Evolutionary conservation across 1,140 invertebrate species (phyloP).

Genomic region (Drosophila azteca): DNA sequence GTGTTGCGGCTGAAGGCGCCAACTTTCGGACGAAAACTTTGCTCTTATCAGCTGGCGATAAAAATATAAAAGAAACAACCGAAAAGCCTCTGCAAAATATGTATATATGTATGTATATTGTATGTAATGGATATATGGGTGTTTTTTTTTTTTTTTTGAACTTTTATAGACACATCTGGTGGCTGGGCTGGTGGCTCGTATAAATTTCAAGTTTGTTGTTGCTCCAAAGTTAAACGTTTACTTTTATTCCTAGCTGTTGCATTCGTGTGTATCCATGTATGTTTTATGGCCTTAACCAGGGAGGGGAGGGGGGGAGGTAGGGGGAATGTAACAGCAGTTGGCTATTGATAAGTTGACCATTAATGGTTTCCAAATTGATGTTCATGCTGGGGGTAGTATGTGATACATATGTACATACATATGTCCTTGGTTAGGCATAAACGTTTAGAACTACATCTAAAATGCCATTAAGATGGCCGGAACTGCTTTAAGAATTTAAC

Average conservation of each 20-base stretch:
- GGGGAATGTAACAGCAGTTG: conserved; percentile 1
- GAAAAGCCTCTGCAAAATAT: conserved; percentile 30
- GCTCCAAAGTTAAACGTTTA: conserved; percentile 46
- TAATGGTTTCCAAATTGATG: conserved; percentile 53
- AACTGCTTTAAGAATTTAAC: not conserved
- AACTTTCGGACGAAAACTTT: conserved; percentile 70
- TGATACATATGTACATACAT: too few species aligned
- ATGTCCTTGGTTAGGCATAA: not conserved
- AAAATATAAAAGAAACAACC: conserved; percentile 48
- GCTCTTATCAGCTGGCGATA: conserved; percentile 67
- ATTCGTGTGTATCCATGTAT: conserved; percentile 31
- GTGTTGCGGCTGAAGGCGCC: conserved; percentile 50
- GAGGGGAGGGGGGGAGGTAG: too few species aligned
- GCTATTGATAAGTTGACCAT: conserved; percentile 51
- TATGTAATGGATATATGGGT: conserved; percentile 9
- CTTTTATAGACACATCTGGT: conserved; percentile 61
- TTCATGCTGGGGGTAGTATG: conserved; percentile 27
- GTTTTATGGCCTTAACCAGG: conserved; percentile 36
- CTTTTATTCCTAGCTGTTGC: conserved; percentile 44
- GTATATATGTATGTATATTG: not conserved
- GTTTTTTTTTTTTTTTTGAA: conserved; percentile 5
- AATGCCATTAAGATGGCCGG: conserved; percentile 4
- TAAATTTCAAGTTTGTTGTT: conserved; percentile 51
- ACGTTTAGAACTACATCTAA: not conserved
- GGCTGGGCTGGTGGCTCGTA: conserved; percentile 28